Evolutionary conservation across 64 coral and sea anemone species (phyloP), one percentile per base, ranked within the genome.

Genomic region (Catalaphyllia jardinei): DNA sequence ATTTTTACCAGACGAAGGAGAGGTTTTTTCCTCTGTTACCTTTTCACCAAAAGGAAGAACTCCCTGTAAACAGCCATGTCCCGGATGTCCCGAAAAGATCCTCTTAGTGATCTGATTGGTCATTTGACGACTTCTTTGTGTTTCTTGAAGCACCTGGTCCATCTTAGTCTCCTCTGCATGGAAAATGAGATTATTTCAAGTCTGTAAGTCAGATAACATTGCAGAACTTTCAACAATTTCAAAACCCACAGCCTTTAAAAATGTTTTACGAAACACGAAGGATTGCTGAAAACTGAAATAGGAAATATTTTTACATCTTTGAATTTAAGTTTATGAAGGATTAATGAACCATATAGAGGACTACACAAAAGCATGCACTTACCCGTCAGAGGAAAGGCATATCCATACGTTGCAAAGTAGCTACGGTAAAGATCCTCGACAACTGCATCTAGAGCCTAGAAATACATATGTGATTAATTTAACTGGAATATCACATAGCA

Each of bases 371-470:
- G 42, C 1, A 46, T 46, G 42, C 42, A 57, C 54, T 22, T 49
- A 76, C 74, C 74, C n/a, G 74, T 77, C 10, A 77, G 38, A 20
- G 74, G 74, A 77, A 77, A 77, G 8, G 17, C 33, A 77, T 77
- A 77, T 0, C 74, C 74, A 50, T 50, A 77, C 5, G 35, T 77
- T 50, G 35, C 38, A 22, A 77, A 77, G 39, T 77, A 77, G 1
- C 7, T 77, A 20, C 35, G 8, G 31, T 77, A 20, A 49, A 77
- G 74, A 12, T 77, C 14, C 39, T 77, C 31, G 8, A 77, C 74
- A 42, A 77, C 35, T 42, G 18, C 10, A 77, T 77, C 74, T 30
- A 77, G 39, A 49, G 74, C 16, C 22, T 49, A 8, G 10, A 22
- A n/a, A 8, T 19, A 24, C 35, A 25, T 29, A 8, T 33, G 54